Base-by-base conservation (phyloP, 2,888 invertebrate species). In the Metacarcinus magister region DNA sequence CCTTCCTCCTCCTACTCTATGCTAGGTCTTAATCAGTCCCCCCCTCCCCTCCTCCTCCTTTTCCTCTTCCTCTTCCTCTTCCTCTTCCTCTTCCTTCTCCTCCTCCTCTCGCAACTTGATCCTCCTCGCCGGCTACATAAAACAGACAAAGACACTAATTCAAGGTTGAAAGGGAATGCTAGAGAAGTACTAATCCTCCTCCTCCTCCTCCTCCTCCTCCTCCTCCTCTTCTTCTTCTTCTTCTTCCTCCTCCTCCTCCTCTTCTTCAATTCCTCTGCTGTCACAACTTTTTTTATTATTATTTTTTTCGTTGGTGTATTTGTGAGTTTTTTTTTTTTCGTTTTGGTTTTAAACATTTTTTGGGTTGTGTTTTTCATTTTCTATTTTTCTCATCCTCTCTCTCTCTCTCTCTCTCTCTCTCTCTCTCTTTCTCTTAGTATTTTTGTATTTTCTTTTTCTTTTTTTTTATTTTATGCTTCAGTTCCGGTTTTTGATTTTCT, bases 91-190 rank as follows among this genome's bases (percentile, higher is more conserved):
- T 2, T 44, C 1, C 91, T 19, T 3, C 28, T 28, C 91, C 46
- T 3, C 46, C 91, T 46, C 44, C 46, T 23, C 16, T 16, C 23
- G 16, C 16, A n/a, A n/a, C 43, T 2, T n/a, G 2, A 13, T 28
- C 32, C 28, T 13, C 39, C 28, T 39, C 32, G 93, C 19, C 93
- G 93, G 93, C 32, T 60, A 93, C 60, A 93, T 94, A 48, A 94
- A 94, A 94, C 94, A 87, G 94, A 48, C 82, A 94, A 94, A 89
- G 48, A 16, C 48, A 32, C 82, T 94, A 87, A 93, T 93, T 93
- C 60, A 32, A 44, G 60, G 23, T 28, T 93, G 93, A 93, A 93
- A 93, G 93, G 93, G 32, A 67, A 93, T 93, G 28, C 32, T 43
- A 4, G 7, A 44, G 93, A 89, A 32, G 48, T 94, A 87, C 67